Base-by-base conservation (phyloP, 2,797 vertebrate species). In the Neoniphon sammara region DNA sequence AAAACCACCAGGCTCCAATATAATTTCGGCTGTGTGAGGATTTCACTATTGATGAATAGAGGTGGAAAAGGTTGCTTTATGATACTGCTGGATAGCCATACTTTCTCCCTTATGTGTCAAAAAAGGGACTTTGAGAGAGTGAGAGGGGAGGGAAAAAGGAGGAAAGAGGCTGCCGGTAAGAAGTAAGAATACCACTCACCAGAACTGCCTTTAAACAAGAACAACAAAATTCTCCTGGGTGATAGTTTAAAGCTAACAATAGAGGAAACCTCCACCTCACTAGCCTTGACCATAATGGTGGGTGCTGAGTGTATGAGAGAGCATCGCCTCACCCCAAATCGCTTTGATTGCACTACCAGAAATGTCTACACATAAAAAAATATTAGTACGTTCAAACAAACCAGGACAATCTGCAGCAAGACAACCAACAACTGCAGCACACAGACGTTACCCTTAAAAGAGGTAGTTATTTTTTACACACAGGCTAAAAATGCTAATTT, bases 321-420 rank as follows among this genome's bases (percentile, higher is more conserved):
- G 31, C 72, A 64, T 46, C 63, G 70, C 64, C 54, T 23, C 71
- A 71, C 77, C 77, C 64, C 73, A 71, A 73, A 80, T 73, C 79
- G 70, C 77, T 82, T 78, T 82, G 72, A 85, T 80, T 68, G 62
- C 59, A 64, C 36, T 75, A 77, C 66, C 77, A 69, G 30, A 59
- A 54, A 46, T 21, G 71, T 21, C 49, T 66, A 67, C 52, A 57
- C 68, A 73, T 61, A 80, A 27, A 12, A 49, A 36, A 34, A 6
- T 34, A 31, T 31, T 31, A 34, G 31, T 5, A 5, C 5, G 21
- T 5, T 50, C 17, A 39, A 20, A 23, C 17, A 49, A 53, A 72
- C n/a, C 44, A 11, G 23, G 12, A 53, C n/a, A 20, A 27, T 8
- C 18, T 18, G 27, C 18, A 20, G 25, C 36, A 47, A 10, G 30